phyloP scores from a whole-genome alignment of 2,797 vertebrate species.

The Propithecus deckenii region DNA sequence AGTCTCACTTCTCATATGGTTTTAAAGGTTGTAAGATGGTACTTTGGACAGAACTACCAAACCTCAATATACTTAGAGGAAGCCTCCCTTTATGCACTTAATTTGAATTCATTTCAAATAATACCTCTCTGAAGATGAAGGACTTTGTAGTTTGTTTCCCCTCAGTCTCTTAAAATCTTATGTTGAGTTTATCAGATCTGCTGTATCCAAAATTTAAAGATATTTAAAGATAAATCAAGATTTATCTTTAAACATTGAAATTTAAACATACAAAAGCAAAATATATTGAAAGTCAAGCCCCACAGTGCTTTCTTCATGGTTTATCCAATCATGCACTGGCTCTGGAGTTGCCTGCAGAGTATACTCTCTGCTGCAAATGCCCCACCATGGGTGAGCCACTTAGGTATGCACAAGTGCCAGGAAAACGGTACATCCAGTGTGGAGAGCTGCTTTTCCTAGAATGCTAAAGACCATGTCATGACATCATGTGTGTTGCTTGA shows the following conservation, averaged over 20 bases:
- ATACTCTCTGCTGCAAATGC: not conserved
- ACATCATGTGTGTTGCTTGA: not conserved
- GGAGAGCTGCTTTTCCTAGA: not conserved
- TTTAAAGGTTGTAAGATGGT: constrained; percentile 1
- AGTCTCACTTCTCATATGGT: not conserved
- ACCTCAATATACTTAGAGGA: not conserved
- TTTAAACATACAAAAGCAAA: not conserved
- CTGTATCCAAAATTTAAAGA: not conserved
- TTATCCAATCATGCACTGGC: not conserved
- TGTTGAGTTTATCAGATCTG: not conserved
- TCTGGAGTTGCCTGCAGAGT: not conserved
- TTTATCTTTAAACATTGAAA: not conserved
- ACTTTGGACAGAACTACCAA: not conserved
- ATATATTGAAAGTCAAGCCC: not conserved
- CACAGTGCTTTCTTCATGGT: not conserved
- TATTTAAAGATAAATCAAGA: not conserved
- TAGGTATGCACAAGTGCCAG: not conserved
- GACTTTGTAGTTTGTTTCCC: not conserved
- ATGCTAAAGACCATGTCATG: not conserved
- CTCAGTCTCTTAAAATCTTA: not conserved
- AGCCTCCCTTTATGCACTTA: not conserved
- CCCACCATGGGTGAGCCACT: not conserved
- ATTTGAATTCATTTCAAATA: not conserved
- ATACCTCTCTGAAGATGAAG: not conserved
- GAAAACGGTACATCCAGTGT: fast-evolving